Evolutionary conservation across 1,140 invertebrate genomes (phyloP), one percentile per base, ranked within the genome.

Genomic region (Tetramorium simillimum): DNA sequence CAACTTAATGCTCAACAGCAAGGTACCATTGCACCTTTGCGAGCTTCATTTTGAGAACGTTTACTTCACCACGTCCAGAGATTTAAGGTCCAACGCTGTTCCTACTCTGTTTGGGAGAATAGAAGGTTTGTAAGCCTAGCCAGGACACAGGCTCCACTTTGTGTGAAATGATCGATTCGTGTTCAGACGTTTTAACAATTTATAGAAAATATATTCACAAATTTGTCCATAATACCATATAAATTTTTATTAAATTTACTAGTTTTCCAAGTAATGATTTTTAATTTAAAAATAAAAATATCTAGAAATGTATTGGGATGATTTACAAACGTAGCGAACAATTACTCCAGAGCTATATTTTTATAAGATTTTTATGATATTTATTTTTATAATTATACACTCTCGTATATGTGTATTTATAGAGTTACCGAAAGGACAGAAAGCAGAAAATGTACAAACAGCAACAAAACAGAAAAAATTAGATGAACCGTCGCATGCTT

Each of bases 1-100:
- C 33, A 75, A 84, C 37, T 60, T 82, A 18, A 40, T n/a, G 10
- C 28, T 40, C 18, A 72, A 12, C 24, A 9, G 58, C 10, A 86
- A 85, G n/a, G 18, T 58, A 16, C 14, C 28, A 69, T 0, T 85
- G 56, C 14, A 76, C 62, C 21, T 92, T 3, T 93, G 92, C 16
- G 86, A 93, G 81, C 33, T 93, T 4, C 91, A 93, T 46, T 93
- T 92, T 75, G 89, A 90, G 16, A 80, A 86, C 65, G 24, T 4
- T 2, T 21, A 65, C 53, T 92, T 92, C 43, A 88, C 58, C 0
- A 0, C 33, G n/a, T 69, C 63, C 6, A 82, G 60, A 3, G 18
- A 87, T 12, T 40, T 93, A 16, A 92, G 85, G 37, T 28, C 86
- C 33, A 78, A 65, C 62, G 86, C 89, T 37, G 24, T 89, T 12